Conservation (phyloP, 2,113 vertebrate genomes). For the Cheilinus undulatus region DNA sequence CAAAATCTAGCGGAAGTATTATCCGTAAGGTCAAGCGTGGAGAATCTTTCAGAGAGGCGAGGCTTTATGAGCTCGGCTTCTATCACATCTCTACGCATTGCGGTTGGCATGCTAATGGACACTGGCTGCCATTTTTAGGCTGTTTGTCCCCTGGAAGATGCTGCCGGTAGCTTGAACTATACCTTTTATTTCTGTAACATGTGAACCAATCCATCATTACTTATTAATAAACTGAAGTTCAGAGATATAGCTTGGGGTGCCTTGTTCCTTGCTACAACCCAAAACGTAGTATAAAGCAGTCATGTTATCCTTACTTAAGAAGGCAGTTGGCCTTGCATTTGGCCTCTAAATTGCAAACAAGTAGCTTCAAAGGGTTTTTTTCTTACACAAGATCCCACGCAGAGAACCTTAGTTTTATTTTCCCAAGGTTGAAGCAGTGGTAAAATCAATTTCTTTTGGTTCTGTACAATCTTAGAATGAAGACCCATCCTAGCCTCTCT, state of each 20-base stretch:
- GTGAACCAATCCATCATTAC: background rate
- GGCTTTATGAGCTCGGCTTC: conserved; percentile 77
- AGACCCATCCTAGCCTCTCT: too few relatives aligned
- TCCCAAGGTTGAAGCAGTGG: too few relatives aligned
- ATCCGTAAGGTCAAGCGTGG: conserved; percentile 83
- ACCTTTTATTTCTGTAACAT: conserved; percentile 10
- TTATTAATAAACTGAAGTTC: background rate
- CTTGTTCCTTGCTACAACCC: background rate
- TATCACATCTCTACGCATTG: conserved; percentile 67
- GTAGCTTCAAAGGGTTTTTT: background rate
- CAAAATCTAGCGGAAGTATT: conserved; percentile 80
- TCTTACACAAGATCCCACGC: too few relatives aligned
- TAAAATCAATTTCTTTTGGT: too few relatives aligned
- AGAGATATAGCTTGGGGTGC: background rate
- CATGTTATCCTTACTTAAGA: background rate
- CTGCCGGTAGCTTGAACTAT: background rate
- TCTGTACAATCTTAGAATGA: too few relatives aligned
- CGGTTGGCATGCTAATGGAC: conserved; percentile 76
- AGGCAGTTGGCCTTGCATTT: background rate
- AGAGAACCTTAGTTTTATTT: too few relatives aligned
- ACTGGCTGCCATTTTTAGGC: conserved; percentile 44
- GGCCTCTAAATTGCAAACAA: background rate
- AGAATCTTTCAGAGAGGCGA: conserved; percentile 75
- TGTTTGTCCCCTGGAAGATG: conserved; percentile 43
- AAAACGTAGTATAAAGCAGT: too few relatives aligned